phyloP scores from a whole-genome alignment of 2,113 vertebrate species.

The Ictidomys tridecemlineatus region DNA sequence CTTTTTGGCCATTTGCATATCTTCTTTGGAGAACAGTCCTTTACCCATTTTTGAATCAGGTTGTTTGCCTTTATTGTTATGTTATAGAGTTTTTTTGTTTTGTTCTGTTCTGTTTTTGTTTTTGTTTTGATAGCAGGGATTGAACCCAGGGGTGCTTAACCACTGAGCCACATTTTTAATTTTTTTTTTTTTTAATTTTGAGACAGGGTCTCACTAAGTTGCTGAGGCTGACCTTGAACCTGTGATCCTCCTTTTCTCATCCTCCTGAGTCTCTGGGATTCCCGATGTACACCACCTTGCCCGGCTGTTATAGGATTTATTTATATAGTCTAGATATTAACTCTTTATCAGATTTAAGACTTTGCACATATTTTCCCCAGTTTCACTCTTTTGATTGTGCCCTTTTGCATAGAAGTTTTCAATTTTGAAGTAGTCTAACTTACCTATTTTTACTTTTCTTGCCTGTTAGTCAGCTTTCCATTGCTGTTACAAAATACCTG shows the following conservation, averaged over 20 bases:
- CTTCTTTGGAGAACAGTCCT: background rate
- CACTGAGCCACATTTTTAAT: no score
- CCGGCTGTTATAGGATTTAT: background rate
- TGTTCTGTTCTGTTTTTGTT: no score
- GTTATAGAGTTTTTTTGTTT: background rate
- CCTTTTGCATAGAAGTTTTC: background rate
- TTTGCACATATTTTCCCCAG: background rate
- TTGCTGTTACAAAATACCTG: background rate
- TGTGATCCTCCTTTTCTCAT: no score
- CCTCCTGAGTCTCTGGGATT: no score
- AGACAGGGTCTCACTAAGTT: no score
- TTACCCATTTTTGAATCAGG: background rate
- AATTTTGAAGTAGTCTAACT: background rate
- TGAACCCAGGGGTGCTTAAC: no score
- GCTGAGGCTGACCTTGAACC: no score
- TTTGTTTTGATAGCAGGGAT: no score
- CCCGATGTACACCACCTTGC: no score
- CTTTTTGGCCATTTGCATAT: background rate
- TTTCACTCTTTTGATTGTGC: background rate
- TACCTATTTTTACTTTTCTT: conserved; percentile 11
- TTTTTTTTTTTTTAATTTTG: no score
- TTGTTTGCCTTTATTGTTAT: background rate
- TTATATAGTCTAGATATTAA: background rate
- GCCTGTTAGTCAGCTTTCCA: background rate
- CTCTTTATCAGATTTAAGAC: background rate